Conservation (phyloP, 2,888 invertebrate genomes). For the Neoaliturus tenellus region DNA sequence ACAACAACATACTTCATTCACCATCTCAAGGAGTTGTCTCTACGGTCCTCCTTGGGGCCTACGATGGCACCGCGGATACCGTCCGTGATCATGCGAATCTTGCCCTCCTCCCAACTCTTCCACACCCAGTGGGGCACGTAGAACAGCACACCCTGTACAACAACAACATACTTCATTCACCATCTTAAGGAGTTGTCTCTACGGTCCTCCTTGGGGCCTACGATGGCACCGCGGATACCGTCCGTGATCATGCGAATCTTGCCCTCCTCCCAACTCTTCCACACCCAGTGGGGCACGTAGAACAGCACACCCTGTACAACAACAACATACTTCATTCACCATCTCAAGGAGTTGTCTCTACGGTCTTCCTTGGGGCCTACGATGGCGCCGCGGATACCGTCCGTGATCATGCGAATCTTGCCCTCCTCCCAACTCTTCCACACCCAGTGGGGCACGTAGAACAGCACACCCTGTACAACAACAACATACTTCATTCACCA, state of each 20-base stretch:
- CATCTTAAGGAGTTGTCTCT: no score
- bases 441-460: slow-evolving; percentile 93
- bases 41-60: slow-evolving; percentile 82
- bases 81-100: slow-evolving; percentile 91
- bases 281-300: slow-evolving; percentile 93
- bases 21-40: no score
- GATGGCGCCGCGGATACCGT: slow-evolving; percentile 87
- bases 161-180: no score
- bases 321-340: no score
- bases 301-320: slow-evolving; percentile 87
- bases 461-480: slow-evolving; percentile 86
- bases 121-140: slow-evolving; percentile 94
- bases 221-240: slow-evolving; percentile 86
- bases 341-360: no score
- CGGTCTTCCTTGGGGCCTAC: slow-evolving; percentile 83
- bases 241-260: slow-evolving; percentile 93
- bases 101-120: slow-evolving; percentile 95
- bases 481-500: no score
- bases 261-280: slow-evolving; percentile 95
- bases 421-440: slow-evolving; percentile 97
- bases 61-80: slow-evolving; percentile 87
- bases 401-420: slow-evolving; percentile 91
- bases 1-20: no score
- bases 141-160: slow-evolving; percentile 86
- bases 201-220: slow-evolving; percentile 82